These are phyloP conservation scores for Casuarius casuarius DNA, from an alignment of 2,113 vertebrate genomes.

Conservation along the genomic window DNA sequence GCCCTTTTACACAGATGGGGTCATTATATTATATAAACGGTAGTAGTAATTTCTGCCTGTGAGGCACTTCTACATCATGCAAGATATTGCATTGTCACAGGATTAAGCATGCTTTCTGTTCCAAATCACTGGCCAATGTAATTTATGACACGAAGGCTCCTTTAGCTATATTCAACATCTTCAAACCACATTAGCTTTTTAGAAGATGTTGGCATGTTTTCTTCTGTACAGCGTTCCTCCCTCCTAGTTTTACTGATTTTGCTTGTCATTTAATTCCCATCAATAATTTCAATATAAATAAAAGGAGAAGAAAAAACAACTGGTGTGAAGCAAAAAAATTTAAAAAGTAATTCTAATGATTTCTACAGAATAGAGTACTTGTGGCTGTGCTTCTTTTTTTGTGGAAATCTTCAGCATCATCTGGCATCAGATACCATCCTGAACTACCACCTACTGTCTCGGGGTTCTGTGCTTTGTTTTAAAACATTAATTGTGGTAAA, in stretches of 20 bases:
- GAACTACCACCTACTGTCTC: not conserved
- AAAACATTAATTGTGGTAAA: not conserved
- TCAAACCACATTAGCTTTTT: not conserved
- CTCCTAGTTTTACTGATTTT: not conserved
- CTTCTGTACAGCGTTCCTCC: not conserved
- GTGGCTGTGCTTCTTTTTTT: not conserved
- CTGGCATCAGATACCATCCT: not conserved
- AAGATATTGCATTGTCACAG: not conserved
- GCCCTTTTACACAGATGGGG: not conserved
- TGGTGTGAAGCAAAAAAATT: not conserved
- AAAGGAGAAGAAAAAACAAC: not conserved
- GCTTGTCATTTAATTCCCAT: not conserved
- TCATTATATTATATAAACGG: constrained; percentile 47
- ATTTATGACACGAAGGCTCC: not conserved
- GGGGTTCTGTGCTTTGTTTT: not conserved
- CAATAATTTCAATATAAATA: not conserved
- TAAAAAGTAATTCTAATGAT: not conserved
- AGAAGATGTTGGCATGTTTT: not conserved
- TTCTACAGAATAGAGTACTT: not conserved
- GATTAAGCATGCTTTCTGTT: not conserved
- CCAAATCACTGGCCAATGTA: not conserved
- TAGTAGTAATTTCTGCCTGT: constrained; percentile 15
- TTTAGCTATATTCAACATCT: not conserved
- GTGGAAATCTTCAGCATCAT: not conserved
- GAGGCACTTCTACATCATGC: not conserved